Percentiles rank a stretch among this genome's conserved stretches.
These are phyloP conservation scores for Pholis gunnellus DNA, from an alignment of 2,113 vertebrate species.

Conservation along the genomic window DNA sequence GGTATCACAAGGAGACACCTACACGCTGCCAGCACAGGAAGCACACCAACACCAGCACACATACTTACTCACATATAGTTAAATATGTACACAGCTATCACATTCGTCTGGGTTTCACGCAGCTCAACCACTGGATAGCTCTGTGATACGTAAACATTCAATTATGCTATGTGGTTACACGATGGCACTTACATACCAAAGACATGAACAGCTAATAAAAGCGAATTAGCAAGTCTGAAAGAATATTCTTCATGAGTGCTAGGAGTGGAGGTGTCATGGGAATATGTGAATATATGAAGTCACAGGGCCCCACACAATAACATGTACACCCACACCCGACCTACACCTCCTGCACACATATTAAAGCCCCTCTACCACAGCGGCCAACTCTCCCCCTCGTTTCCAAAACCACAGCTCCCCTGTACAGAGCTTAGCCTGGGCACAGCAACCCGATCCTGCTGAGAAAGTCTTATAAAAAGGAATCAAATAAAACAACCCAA, in stretches of 20 bases:
- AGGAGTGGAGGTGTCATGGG: conserved; percentile 21
- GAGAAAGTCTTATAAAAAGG: conserved; percentile 73
- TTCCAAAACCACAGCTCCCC: conserved; percentile 65
- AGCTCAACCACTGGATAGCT: not conserved
- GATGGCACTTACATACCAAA: not conserved
- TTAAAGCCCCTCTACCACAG: conserved; percentile 38
- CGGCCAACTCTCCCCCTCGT: conserved; percentile 32
- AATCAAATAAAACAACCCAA: conserved; percentile 63
- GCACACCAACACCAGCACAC: conserved; percentile 39
- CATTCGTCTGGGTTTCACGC: conserved; percentile 2
- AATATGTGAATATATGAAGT: conserved; percentile 38
- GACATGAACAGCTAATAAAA: conserved; percentile 22
- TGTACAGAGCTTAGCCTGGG: conserved; percentile 38
- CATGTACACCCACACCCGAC: conserved; percentile 25
- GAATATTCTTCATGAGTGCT: conserved; percentile 19
- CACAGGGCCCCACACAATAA: conserved; percentile 40
- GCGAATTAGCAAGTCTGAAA: conserved; percentile 18
- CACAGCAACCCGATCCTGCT: conserved; percentile 76
- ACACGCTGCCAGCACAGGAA: conserved; percentile 41
- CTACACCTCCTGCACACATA: conserved; percentile 37
- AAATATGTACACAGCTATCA: conserved; percentile 13
- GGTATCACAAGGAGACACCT: conserved; percentile 39
- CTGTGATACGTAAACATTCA: conserved; percentile 14
- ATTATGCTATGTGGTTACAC: conserved; percentile 3
- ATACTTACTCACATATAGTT: conserved; percentile 24